These are phyloP conservation scores for Alentia gelatinosa DNA, from an alignment of 2,888 invertebrate genomes.

Conservation along the genomic window DNA sequence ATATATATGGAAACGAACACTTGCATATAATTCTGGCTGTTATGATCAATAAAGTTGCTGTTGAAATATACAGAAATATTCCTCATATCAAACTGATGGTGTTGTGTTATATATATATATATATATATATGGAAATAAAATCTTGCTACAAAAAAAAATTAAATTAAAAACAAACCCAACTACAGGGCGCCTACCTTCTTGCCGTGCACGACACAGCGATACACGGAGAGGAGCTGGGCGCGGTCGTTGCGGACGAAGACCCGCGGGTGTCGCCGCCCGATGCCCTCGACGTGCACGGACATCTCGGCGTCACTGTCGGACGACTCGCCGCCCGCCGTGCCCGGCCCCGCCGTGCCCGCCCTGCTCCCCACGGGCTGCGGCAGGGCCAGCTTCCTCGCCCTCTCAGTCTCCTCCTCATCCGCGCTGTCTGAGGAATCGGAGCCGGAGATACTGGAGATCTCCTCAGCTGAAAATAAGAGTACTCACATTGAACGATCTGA, in stretches of 20 bases:
- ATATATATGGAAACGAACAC: too few relatives aligned
- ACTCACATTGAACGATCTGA: too few relatives aligned
- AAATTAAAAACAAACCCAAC: neutral
- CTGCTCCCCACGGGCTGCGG: neutral
- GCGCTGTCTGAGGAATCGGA: slow-evolving; percentile 81
- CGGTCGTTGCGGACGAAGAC: slow-evolving; percentile 87
- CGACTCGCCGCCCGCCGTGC: slow-evolving; percentile 67
- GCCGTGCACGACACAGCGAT: slow-evolving; percentile 87
- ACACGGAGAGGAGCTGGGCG: slow-evolving; percentile 88
- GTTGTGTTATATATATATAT: neutral
- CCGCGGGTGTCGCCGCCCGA: slow-evolving; percentile 83
- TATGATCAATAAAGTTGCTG: neutral
- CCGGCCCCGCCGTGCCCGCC: slow-evolving; percentile 61
- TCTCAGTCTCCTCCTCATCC: slow-evolving; percentile 39
- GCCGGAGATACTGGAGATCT: slow-evolving; percentile 86
- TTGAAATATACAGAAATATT: neutral
- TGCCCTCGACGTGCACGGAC: slow-evolving; percentile 58
- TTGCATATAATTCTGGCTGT: too few relatives aligned
- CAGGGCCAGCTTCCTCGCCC: neutral
- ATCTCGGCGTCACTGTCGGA: slow-evolving; percentile 75
- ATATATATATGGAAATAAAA: too few relatives aligned
- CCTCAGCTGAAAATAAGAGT: slow-evolving; percentile 80
- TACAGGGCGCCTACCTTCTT: slow-evolving; percentile 82
- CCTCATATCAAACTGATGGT: neutral
- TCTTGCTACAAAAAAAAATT: too few relatives aligned